These are phyloP conservation scores for Medauroidea extradentata DNA, from an alignment of 1,140 invertebrate species.

Conservation along the genomic window DNA sequence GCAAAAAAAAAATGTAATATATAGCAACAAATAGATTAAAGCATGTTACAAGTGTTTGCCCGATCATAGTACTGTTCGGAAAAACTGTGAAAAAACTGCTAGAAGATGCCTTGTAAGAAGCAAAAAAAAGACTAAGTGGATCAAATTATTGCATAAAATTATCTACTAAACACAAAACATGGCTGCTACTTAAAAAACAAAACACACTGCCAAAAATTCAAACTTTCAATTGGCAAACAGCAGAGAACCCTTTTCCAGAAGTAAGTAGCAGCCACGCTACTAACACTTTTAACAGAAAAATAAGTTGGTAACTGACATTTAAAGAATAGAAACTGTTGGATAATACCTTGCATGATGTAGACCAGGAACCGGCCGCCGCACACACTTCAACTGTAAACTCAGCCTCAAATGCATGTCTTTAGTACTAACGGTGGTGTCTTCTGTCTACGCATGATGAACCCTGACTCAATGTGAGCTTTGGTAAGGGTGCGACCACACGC, in stretches of 20 bases:
- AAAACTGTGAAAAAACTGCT: too few relatives aligned
- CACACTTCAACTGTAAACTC: conserved; percentile 21
- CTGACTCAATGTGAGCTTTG: conserved; percentile 4
- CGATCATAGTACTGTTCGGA: too few relatives aligned
- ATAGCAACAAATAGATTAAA: too few relatives aligned
- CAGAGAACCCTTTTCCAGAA: too few relatives aligned
- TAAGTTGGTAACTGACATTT: conserved; percentile 18
- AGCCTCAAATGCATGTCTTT: conserved; percentile 25
- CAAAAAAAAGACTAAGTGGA: too few relatives aligned
- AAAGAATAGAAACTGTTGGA: conserved; percentile 39
- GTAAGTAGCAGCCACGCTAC: conserved; percentile 23
- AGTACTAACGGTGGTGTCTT: conserved; percentile 22
- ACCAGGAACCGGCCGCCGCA: too few relatives aligned
- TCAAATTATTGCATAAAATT: conserved; percentile 10
- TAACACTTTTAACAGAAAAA: conserved; percentile 15
- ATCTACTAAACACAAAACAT: conserved; percentile 9
- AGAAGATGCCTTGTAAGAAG: too few relatives aligned
- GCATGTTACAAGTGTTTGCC: too few relatives aligned
- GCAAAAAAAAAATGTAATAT: too few relatives aligned
- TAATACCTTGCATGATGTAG: conserved; percentile 38
- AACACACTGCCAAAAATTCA: too few relatives aligned
- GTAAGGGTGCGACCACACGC: not conserved
- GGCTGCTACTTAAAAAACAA: conserved; percentile 15
- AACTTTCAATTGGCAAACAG: too few relatives aligned
- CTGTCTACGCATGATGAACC: conserved; percentile 17